phyloP scores from a whole-genome alignment of 1,140 invertebrate genomes.

The Lepidurus arcticus region DNA sequence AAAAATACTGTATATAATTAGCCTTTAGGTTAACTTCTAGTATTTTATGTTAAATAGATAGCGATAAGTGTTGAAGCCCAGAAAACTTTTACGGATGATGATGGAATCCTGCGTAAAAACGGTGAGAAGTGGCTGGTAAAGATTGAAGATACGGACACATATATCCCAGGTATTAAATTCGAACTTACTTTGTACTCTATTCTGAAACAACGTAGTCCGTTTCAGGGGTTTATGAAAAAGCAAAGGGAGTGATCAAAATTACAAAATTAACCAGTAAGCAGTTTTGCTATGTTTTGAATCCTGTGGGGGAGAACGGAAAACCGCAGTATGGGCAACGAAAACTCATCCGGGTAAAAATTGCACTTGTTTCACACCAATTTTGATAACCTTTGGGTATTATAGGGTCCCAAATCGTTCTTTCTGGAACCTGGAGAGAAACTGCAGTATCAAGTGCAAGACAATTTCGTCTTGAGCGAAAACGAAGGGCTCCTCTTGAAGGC shows the following conservation, averaged over 20 bases:
- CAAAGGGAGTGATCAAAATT: constrained; percentile 44
- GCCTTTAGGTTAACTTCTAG: background rate
- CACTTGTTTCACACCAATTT: background rate
- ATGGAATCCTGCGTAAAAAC: constrained; percentile 47
- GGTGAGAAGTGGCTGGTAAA: constrained; percentile 53
- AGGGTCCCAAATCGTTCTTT: background rate
- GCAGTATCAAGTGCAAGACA: background rate
- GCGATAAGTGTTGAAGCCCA: constrained; percentile 48
- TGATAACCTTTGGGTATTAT: constrained; percentile 34
- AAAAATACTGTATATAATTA: background rate
- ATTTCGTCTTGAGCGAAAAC: background rate
- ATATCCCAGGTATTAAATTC: constrained; percentile 46
- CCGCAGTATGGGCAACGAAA: constrained; percentile 39
- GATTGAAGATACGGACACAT: constrained; percentile 48
- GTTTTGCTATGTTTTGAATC: constrained; percentile 51
- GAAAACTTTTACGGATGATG: constrained; percentile 49
- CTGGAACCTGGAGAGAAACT: background rate
- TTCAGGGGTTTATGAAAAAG: background rate
- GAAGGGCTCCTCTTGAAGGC: background rate
- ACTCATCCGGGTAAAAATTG: background rate
- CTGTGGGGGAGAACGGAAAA: constrained; percentile 46
- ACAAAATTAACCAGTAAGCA: constrained; percentile 49
- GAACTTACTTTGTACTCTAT: too few relatives aligned
- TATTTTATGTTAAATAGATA: constrained; percentile 40
- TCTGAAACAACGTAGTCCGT: background rate